Evolutionary conservation across 2,113 vertebrate species (phyloP).

Genomic region (Peromyscus maniculatus): DNA sequence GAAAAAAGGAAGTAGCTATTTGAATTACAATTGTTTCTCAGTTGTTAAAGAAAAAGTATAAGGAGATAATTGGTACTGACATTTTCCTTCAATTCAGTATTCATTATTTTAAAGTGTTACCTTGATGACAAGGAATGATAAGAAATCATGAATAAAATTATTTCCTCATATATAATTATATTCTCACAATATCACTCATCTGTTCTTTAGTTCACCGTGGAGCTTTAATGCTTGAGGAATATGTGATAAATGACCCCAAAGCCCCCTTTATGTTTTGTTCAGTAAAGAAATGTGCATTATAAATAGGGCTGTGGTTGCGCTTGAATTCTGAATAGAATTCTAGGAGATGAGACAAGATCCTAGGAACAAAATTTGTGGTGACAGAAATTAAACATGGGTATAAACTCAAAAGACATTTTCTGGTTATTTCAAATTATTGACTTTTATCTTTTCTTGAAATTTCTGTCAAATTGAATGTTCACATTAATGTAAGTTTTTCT

Average conservation of each 20-base stretch:
- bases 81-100: not conserved
- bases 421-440: not conserved
- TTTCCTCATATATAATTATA: not conserved
- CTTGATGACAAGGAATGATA: not conserved
- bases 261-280: not conserved
- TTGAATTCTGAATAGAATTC: not conserved
- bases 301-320: not conserved
- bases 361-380: not conserved
- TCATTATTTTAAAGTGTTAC: not conserved
- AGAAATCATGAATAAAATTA: conserved; percentile 18
- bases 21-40: not conserved
- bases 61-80: not conserved
- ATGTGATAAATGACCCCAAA: not conserved
- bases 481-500: not conserved
- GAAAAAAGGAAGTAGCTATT: not conserved
- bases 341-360: rapidly evolving
- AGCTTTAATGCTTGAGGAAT: not conserved
- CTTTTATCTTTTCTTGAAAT: not conserved
- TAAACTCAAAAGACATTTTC: not conserved
- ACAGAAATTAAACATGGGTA: not conserved
- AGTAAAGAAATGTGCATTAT: not conserved
- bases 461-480: not conserved
- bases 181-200: not conserved
- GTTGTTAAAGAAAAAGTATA: not conserved
- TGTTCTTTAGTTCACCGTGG: not conserved